Conservation (phyloP, 2,113 vertebrate species). For the cattle (Bos taurus) region ARS-UCD2.0 NC_037332.1:110203001-110203500, state of each 20-base stretch:
- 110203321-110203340: not conserved
- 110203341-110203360: not conserved
- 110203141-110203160: not conserved
- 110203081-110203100: not conserved
- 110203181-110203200: not conserved
- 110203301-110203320: not conserved
- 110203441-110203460: not conserved
- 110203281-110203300: not conserved
- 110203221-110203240: not conserved
- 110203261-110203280: not conserved
- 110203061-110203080: not conserved
- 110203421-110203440: not conserved
- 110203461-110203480: not conserved
- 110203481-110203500: not conserved
- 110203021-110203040: not conserved
- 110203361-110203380: not conserved
- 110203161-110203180: not conserved
- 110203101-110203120: not conserved
- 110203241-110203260: not conserved
- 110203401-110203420: not conserved
- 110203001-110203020: not conserved
- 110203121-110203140: not conserved
- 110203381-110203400: not conserved
- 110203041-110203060: not conserved
- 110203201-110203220: not conserved